Percentiles rank a stretch among this genome's conserved stretches.
These are phyloP conservation scores for Aleiodes leptofemur DNA, from an alignment of 2,888 invertebrate genomes.

Conservation along the genomic window DNA sequence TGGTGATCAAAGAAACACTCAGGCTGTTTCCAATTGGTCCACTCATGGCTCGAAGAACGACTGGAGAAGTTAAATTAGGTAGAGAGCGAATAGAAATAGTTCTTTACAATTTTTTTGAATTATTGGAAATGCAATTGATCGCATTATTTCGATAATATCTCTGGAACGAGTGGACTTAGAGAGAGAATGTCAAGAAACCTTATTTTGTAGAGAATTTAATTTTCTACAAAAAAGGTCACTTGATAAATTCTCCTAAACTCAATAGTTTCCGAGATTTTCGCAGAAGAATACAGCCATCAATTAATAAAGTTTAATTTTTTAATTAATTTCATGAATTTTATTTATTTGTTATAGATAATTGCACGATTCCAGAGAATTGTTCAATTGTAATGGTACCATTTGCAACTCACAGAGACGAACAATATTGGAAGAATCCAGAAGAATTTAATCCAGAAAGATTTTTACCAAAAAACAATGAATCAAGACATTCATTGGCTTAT, in stretches of 20 bases:
- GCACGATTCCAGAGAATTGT: constrained; percentile 53
- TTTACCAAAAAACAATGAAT: constrained; percentile 37
- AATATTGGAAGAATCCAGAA: constrained; percentile 52
- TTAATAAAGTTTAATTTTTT: not conserved
- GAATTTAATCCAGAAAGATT: constrained; percentile 55
- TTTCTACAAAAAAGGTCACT: too few species aligned
- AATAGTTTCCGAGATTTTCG: too few species aligned
- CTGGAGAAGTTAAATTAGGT: constrained; percentile 52
- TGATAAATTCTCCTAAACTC: too few species aligned
- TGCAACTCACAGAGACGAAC: constrained; percentile 48
- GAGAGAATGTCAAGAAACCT: too few species aligned
- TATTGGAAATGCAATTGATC: not conserved
- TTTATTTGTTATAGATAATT: constrained; percentile 50
- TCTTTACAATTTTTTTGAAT: too few species aligned
- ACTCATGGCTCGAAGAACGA: constrained; percentile 50
- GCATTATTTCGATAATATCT: not conserved
- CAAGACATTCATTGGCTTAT: too few species aligned
- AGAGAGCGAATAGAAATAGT: not conserved
- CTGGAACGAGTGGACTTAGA: not conserved
- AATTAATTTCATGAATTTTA: not conserved
- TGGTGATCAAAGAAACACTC: constrained; percentile 57
- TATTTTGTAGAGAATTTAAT: too few species aligned
- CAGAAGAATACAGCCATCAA: not conserved
- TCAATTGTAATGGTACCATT: constrained; percentile 51
- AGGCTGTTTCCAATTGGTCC: constrained; percentile 57